Percentiles rank a stretch among this genome's conserved stretches.
Evolutionary conservation across 2,797 vertebrate genomes (phyloP).

Genomic region (Buceros bicornis): DNA sequence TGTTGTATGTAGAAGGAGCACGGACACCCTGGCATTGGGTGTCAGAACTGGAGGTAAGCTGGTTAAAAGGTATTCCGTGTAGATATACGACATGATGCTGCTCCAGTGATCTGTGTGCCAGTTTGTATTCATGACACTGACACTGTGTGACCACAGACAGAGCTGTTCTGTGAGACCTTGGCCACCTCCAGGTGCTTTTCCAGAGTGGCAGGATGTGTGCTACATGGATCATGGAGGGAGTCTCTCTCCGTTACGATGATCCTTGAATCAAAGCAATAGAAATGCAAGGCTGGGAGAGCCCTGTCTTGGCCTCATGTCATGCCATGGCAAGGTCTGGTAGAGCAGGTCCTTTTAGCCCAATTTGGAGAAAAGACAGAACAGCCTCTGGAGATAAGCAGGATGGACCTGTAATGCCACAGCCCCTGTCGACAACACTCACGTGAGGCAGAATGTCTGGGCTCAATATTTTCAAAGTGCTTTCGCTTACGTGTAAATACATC

Average conservation of each 20-base stretch:
- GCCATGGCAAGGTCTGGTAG: not conserved
- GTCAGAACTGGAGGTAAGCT: not conserved
- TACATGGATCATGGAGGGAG: fast-evolving
- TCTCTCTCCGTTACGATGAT: fast-evolving
- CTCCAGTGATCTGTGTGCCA: not conserved
- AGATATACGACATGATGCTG: not conserved
- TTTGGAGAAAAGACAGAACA: not conserved
- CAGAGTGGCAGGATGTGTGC: not conserved
- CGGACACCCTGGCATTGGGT: not conserved
- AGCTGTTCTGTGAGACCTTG: not conserved
- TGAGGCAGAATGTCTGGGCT: not conserved
- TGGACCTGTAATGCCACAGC: not conserved
- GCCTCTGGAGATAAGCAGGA: not conserved
- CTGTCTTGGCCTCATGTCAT: not conserved
- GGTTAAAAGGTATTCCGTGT: not conserved
- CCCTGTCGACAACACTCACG: not conserved
- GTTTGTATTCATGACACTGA: not conserved
- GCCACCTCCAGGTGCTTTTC: not conserved
- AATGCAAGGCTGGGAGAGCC: not conserved
- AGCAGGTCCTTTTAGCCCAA: not conserved
- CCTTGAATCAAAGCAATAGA: not conserved
- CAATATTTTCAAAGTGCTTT: not conserved
- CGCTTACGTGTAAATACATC: not conserved
- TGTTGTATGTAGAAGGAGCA: fast-evolving
- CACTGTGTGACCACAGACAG: not conserved